Evolutionary conservation across 2,113 vertebrate species (phyloP).

Genomic region (Halcyon senegalensis): DNA sequence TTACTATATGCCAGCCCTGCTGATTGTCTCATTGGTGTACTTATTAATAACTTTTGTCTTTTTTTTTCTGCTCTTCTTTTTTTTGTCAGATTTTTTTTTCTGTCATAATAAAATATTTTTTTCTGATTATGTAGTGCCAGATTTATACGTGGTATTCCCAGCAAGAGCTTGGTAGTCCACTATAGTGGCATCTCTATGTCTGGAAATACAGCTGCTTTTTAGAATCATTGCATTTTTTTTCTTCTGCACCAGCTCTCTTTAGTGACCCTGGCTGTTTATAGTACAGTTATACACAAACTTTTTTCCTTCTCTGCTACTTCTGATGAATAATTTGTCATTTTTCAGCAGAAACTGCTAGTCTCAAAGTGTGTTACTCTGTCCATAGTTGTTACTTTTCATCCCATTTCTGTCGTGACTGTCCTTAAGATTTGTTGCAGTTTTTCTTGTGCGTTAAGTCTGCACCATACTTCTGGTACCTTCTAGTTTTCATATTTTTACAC

Average conservation of each 20-base stretch:
- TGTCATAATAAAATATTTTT: not conserved
- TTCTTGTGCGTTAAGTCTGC: not conserved
- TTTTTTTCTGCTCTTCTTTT: too few relatives aligned
- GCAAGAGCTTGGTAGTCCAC: accelerated
- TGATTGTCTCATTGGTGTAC: not conserved
- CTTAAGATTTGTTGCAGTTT: not conserved
- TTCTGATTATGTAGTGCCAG: not conserved
- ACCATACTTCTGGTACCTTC: not conserved
- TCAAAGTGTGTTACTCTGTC: not conserved
- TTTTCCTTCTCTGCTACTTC: not conserved
- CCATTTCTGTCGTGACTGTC: not conserved
- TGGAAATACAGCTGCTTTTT: not conserved
- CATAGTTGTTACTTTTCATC: not conserved
- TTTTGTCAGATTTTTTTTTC: not conserved
- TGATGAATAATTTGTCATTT: not conserved
- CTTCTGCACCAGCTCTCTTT: not conserved
- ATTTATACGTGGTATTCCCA: not conserved
- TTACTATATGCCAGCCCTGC: not conserved
- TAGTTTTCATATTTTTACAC: not conserved
- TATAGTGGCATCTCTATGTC: not conserved
- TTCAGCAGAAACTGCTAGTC: not conserved
- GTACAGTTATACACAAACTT: not conserved
- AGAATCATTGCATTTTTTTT: not conserved
- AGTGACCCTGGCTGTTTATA: not conserved
- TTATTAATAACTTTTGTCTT: not conserved